phyloP scores from a whole-genome alignment of 2,888 invertebrate genomes.

The Tanypteryx hageni region DNA sequence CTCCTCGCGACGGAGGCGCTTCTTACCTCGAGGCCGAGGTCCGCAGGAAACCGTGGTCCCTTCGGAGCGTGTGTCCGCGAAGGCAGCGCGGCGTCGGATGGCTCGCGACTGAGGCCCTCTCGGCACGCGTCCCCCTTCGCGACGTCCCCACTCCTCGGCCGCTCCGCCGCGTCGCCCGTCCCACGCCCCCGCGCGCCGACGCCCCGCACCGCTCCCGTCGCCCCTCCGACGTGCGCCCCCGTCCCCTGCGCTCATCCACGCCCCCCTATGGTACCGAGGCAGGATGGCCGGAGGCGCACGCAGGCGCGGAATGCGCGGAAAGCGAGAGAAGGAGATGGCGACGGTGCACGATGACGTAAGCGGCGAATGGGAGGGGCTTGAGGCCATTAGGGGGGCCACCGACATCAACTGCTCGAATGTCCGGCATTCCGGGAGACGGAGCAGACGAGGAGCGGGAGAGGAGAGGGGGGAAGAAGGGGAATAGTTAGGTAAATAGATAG shows the following conservation, averaged over 20 bases:
- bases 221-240: neutral
- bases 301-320: neutral
- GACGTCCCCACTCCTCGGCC: neutral
- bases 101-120: neutral
- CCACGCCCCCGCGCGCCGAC: neutral
- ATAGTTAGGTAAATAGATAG: slow-evolving; percentile 14
- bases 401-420: slow-evolving; percentile 18
- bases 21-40: slow-evolving; percentile 12
- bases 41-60: slow-evolving; percentile 28
- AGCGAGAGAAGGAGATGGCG: neutral
- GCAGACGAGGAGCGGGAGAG: neutral
- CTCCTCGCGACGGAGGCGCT: neutral
- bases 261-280: neutral
- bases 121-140: slow-evolving; percentile 1
- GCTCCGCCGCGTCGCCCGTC: neutral
- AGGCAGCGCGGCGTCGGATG: slow-evolving; percentile 17
- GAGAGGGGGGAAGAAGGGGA: neutral
- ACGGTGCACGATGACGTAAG: slow-evolving; percentile 17
- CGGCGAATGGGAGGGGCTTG: slow-evolving; percentile 32
- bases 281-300: slow-evolving; percentile 29
- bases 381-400: neutral
- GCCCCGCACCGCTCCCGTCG: neutral
- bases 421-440: slow-evolving; percentile 16
- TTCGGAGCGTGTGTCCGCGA: neutral
- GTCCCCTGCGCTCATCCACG: neutral